These are phyloP conservation scores for Halcyon malimbica DNA, from an alignment of 2,113 vertebrate species.

Conservation along the genomic window DNA sequence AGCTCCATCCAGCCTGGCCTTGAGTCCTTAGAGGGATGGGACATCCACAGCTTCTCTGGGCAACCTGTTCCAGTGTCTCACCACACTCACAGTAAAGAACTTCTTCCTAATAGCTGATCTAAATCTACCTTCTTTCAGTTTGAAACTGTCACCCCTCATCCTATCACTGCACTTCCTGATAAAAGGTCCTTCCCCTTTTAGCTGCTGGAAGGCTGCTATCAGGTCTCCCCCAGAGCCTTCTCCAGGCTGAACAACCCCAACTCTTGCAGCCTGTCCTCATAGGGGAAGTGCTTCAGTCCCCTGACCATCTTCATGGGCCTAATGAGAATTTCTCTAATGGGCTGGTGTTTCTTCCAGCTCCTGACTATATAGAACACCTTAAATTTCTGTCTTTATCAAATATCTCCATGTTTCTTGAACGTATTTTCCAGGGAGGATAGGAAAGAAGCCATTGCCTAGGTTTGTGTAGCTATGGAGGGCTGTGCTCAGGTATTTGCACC, in stretches of 20 bases:
- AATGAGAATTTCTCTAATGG: neutral
- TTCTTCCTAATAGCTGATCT: neutral
- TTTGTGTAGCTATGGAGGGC: neutral
- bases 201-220: neutral
- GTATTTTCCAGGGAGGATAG: neutral
- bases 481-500: neutral
- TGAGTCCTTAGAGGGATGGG: neutral
- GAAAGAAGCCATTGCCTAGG: neutral
- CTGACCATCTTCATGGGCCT: neutral
- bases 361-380: neutral
- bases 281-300: neutral
- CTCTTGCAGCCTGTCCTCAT: neutral
- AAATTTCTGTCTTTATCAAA: neutral
- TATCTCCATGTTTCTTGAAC: neutral
- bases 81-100: neutral
- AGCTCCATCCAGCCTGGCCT: neutral
- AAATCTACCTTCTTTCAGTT: neutral
- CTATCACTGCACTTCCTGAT: neutral
- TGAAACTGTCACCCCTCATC: neutral
- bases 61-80: neutral
- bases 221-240: neutral
- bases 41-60: neutral
- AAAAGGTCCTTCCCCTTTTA: neutral
- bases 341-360: neutral
- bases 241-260: neutral